A percentile compares a stretch with the other conserved stretches of the same genome.
These are phyloP conservation scores for Litoditis marina DNA, from an alignment of 2,888 invertebrate genomes.

Conservation along the genomic window DNA sequence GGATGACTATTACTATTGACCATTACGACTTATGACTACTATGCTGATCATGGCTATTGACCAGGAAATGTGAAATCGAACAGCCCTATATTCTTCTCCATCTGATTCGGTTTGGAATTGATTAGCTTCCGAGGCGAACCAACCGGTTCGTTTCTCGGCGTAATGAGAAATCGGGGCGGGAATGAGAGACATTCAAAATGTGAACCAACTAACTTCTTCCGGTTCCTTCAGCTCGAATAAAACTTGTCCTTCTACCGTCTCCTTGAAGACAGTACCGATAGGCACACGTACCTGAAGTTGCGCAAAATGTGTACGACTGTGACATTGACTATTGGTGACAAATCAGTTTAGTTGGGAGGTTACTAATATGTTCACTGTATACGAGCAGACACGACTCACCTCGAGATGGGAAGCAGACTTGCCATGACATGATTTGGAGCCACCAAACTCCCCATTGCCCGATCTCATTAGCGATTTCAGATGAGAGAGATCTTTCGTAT, in stretches of 20 bases:
- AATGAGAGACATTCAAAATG: no score
- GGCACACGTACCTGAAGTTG: slow-evolving; percentile 27
- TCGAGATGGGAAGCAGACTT: slow-evolving; percentile 38
- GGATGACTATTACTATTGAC: neutral
- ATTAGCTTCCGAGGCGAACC: no score
- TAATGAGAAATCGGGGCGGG: neutral
- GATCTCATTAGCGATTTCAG: slow-evolving; percentile 41
- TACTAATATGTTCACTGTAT: no score
- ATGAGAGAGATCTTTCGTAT: slow-evolving; percentile 48
- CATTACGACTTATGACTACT: no score
- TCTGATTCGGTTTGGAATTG: no score
- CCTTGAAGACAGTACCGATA: slow-evolving; percentile 37
- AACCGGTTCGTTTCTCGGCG: neutral
- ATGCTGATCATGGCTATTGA: no score
- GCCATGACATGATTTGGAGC: slow-evolving; percentile 37
- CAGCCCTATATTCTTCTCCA: no score
- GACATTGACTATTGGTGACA: no score
- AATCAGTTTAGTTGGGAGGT: no score
- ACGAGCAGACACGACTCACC: neutral
- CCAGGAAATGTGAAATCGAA: no score
- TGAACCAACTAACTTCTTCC: slow-evolving; percentile 25
- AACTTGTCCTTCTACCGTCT: slow-evolving; percentile 3
- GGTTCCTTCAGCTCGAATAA: slow-evolving; percentile 27
- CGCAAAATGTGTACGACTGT: neutral
- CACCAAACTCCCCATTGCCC: slow-evolving; percentile 49